phyloP scores from a whole-genome alignment of 2,113 vertebrate genomes.

The Camelus bactrianus region DNA sequence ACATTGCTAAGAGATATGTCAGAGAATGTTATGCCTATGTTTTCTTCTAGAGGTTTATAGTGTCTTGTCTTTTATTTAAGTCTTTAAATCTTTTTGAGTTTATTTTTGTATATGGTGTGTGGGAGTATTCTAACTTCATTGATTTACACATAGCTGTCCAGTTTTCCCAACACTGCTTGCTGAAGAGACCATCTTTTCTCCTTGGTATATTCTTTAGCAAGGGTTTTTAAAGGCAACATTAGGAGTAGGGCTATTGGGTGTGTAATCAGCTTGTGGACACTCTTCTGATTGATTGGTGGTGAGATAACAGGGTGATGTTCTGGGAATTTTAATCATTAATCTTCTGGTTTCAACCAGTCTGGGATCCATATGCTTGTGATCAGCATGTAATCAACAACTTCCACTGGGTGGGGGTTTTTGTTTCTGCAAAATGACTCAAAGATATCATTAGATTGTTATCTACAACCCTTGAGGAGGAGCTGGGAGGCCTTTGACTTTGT shows the following conservation, averaged over 20 bases:
- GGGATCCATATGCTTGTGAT: neutral
- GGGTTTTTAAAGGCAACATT: neutral
- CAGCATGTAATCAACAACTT: neutral
- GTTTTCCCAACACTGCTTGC: no score
- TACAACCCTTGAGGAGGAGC: neutral
- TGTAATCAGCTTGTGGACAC: neutral
- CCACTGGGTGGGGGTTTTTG: neutral
- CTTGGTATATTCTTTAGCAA: no score
- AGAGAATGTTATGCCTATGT: no score
- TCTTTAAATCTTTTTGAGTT: no score
- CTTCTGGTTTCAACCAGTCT: neutral
- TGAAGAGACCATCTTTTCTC: no score
- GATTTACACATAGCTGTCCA: no score
- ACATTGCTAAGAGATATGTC: no score
- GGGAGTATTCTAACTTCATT: no score
- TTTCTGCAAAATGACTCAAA: neutral
- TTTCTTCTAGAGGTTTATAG: no score
- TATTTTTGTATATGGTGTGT: no score
- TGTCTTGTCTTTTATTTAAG: no score
- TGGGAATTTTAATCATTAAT: neutral
- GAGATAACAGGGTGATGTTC: neutral
- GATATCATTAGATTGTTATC: neutral
- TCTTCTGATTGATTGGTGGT: neutral
- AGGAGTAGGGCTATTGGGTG: neutral
- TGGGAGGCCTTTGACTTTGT: neutral